Evolutionary conservation across 2,113 vertebrate genomes (phyloP), one percentile per base, ranked within the genome.

Genomic region (Halichoeres trimaculatus): DNA sequence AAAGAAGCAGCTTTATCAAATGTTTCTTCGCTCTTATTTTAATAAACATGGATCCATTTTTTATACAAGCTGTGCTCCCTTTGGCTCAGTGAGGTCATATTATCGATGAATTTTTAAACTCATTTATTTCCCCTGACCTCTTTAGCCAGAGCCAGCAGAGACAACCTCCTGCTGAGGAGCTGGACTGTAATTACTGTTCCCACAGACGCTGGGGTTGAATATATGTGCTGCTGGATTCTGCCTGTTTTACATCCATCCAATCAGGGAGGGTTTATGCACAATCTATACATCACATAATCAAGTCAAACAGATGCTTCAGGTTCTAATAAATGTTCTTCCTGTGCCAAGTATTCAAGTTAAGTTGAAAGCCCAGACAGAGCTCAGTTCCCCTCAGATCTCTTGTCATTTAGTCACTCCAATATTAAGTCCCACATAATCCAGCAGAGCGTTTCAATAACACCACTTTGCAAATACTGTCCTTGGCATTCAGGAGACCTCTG

Each of bases 401-500:
- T 63, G 43, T 62, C 82, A 58, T 52, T 47, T 66, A 61, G 64
- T 74, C 36, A 17, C 51, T 71, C 52, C 51, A 10, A 30, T 24
- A 54, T 61, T 24, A 84, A 64, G 57, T 70, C 62, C 67, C 20
- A 51, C 30, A 63, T 71, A 61, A 88, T 85, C 80, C 70, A 78
- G 50, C 60, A 66, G 3, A 80, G 80, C 54, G 41, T 84, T 85
- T 81, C 74, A 74, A 53, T 70, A 67, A 68, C 16, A 16, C 58
- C 69, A 66, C 81, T 36, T 40, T 68, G 70, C 73, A 59, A 76
- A 90, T 76, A 78, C 76, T 83, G 87, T 92, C 93, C 91, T 93
- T 93, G 92, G 92, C 91, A 92, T 92, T 86, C 79, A 81, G 76
- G 77, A 81, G 90, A 92, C 91, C 91, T 93, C 91, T 82, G 88